A percentile compares a stretch with the other conserved stretches of the same genome.
These are phyloP conservation scores for Peromyscus californicus DNA, from an alignment of 2,113 vertebrate species.

Conservation along the genomic window DNA sequence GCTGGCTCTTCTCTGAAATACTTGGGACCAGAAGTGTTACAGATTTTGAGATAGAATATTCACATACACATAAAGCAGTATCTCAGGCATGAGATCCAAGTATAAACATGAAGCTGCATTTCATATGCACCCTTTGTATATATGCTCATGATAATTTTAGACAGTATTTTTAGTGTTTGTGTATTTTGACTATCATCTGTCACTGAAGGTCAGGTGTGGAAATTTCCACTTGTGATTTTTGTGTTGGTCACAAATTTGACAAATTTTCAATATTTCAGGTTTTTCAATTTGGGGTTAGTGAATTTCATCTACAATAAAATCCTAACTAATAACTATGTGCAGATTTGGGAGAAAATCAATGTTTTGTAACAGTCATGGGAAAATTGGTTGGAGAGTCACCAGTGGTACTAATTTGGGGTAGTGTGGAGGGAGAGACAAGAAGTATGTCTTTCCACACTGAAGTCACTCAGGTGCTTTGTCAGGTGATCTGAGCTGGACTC, in stretches of 20 bases:
- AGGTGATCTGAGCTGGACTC: fast-evolving
- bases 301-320: not conserved
- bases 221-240: not conserved
- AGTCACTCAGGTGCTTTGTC: too few relatives aligned
- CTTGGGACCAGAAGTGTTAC: not conserved
- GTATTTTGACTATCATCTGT: not conserved
- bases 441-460: not conserved
- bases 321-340: not conserved
- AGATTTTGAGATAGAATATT: not conserved
- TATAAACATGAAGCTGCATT: not conserved
- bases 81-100: not conserved
- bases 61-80: too few relatives aligned
- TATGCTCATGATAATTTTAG: not conserved
- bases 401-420: fast-evolving
- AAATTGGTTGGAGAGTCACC: not conserved
- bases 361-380: fast-evolving
- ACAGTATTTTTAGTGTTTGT: not conserved
- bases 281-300: not conserved
- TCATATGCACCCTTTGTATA: not conserved
- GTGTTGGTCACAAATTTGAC: not conserved
- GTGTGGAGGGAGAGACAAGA: too few relatives aligned
- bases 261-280: not conserved
- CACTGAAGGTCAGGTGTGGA: not conserved
- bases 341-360: not conserved
- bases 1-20: not conserved